These are phyloP conservation scores for Parapristionchus giblindavisi DNA, from an alignment of 2,888 invertebrate genomes.

Conservation along the genomic window DNA sequence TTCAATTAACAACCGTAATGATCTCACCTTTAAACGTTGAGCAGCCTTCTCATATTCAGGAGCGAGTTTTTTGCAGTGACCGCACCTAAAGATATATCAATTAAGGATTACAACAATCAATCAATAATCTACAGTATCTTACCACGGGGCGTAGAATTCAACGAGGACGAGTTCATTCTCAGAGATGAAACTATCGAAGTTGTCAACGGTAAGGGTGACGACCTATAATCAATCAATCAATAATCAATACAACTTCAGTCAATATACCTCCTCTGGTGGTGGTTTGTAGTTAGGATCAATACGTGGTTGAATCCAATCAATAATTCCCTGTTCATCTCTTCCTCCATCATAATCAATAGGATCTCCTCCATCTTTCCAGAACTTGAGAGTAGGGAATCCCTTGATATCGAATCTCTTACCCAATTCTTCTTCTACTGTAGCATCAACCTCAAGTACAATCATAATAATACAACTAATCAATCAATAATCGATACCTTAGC, in stretches of 20 bases:
- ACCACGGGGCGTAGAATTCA: conserved; percentile 76
- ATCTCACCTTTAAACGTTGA: conserved; percentile 59
- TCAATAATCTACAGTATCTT: conserved; percentile 19
- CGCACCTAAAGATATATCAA: conserved; percentile 69
- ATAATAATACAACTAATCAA: background rate
- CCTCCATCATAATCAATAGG: conserved; percentile 74
- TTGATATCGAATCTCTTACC: conserved; percentile 72
- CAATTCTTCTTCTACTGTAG: conserved; percentile 72
- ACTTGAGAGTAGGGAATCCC: conserved; percentile 75
- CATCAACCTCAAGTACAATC: conserved; percentile 60
- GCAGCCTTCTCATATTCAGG: conserved; percentile 75
- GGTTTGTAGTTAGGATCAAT: conserved; percentile 75
- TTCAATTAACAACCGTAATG: background rate
- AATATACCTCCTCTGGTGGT: conserved; percentile 71
- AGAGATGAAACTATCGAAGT: conserved; percentile 72
- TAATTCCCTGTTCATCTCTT: conserved; percentile 72
- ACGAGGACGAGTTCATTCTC: conserved; percentile 73
- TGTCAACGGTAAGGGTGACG: conserved; percentile 72
- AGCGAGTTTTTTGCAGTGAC: conserved; percentile 73
- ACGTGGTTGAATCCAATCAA: conserved; percentile 73
- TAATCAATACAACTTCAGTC: background rate
- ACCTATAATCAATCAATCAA: conserved; percentile 61
- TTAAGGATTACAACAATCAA: background rate
- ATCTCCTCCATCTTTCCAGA: conserved; percentile 73
- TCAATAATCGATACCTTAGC: conserved; percentile 52